Percentiles rank a stretch among this genome's conserved stretches.
phyloP scores from a whole-genome alignment of 2,888 invertebrate species.

The Ypsolopha scabrella region DNA sequence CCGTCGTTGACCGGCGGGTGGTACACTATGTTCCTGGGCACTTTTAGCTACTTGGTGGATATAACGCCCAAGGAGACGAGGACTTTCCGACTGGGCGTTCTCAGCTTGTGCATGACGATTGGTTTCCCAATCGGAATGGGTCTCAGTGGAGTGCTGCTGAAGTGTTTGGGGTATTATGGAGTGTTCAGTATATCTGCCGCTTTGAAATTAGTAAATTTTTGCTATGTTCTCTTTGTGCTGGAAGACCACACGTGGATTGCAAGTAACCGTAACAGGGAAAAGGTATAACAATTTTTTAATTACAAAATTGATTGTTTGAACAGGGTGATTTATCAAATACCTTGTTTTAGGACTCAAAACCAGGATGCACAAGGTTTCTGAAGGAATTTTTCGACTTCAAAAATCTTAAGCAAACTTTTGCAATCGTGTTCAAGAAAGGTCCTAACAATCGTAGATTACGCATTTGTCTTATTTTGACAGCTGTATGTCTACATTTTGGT shows the following conservation, averaged over 20 bases:
- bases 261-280: constrained; percentile 24
- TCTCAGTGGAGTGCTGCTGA: constrained; percentile 47
- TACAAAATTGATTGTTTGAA: background rate
- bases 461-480: constrained; percentile 43
- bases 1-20: constrained; percentile 67
- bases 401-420: constrained; percentile 58
- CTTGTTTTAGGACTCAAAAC: constrained; percentile 32
- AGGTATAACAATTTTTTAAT: background rate
- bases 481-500: constrained; percentile 50
- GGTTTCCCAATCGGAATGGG: constrained; percentile 63
- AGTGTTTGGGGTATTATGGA: constrained; percentile 62
- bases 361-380: constrained; percentile 35
- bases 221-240: constrained; percentile 51
- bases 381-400: constrained; percentile 59
- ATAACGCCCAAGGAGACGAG: constrained; percentile 67
- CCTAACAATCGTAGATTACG: constrained; percentile 45
- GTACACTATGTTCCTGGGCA: constrained; percentile 68
- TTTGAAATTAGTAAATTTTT: constrained; percentile 51
- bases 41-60: constrained; percentile 73
- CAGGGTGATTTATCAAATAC: background rate
- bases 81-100: constrained; percentile 71
- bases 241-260: constrained; percentile 56
- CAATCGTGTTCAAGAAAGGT: constrained; percentile 63
- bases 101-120: constrained; percentile 57
- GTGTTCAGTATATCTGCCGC: constrained; percentile 51